Evolutionary conservation across 2,113 vertebrate species (phyloP).

Genomic region (Phycodurus eques): DNA sequence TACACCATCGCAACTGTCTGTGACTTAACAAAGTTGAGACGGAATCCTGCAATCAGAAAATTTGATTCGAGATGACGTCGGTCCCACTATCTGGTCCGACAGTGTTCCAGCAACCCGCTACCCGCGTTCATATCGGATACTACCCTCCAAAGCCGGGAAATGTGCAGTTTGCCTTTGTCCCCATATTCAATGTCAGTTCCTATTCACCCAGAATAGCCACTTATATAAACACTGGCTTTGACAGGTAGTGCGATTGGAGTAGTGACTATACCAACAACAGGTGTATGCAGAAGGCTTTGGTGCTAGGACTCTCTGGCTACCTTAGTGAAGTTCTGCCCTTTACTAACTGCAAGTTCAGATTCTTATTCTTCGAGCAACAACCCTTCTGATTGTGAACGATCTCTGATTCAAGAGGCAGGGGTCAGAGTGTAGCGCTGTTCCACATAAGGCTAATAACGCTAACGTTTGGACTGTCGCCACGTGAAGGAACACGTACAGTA

Average conservation of each 20-base stretch:
- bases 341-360: neutral
- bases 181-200: no score
- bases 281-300: neutral
- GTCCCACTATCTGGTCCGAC: neutral
- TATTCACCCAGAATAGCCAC: no score
- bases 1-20: neutral
- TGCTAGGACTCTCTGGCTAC: neutral
- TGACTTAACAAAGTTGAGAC: neutral
- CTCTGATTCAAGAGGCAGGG: neutral
- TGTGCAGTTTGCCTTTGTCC: no score
- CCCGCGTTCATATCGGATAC: no score
- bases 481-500: neutral
- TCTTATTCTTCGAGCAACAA: neutral
- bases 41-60: neutral
- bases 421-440: neutral
- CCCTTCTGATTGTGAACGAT: neutral
- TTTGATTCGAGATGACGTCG: neutral
- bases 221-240: no score
- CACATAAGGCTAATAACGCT: neutral
- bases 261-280: neutral
- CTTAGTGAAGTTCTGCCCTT: neutral
- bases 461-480: neutral
- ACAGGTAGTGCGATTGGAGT: no score
- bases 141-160: no score
- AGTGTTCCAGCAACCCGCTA: no score